Base-by-base conservation (phyloP, 2,888 invertebrate species). In the Actias luna region DNA sequence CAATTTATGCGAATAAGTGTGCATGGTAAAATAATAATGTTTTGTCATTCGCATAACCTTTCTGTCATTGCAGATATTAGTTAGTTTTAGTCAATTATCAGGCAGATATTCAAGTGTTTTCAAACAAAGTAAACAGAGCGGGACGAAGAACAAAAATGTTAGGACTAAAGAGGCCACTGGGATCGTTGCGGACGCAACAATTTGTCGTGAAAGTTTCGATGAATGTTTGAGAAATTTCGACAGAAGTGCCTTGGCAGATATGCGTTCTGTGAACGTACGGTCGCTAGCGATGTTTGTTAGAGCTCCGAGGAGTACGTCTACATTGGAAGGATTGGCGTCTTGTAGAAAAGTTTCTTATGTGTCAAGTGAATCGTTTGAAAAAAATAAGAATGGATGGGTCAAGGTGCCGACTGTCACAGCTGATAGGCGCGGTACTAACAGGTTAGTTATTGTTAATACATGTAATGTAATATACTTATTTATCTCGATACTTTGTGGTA, bases 61-160 rank as follows among this genome's bases (percentile, higher is more conserved):
- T 60, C 76, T 80, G 78, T 83, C 84, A 77, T 92, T 91, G 74
- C 89, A 93, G 93, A 87, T 93, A 84, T 85, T 93, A 83, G 86
- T 92, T 84, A 92, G 86, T 87, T 87, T 93, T 84, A 90, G 89
- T 71, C 93, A 93, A 75, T 74, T 93, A 78, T 89, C 93, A 66
- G 78, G 89, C 65, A 83, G 93, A 68, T 92, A 92, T 74, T 81
- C 89, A 64, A 84, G 84, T 78, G 72, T 89, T 76, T 91, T 92
- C 69, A 92, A 87, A 71, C 85, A 88, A 65, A 85, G 88, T 64
- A 93, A 90, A 75, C 87, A 91, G 50, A 83, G 67, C 67, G 78
- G 74, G 66, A 78, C 76, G 27, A 88, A 80, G 76, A 83, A 69
- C 67, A 86, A 85, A 69, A 75, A 89, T 85, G 87, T 88, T 76